Conservation (phyloP, 2,113 vertebrate genomes). For the Rhinichthys klamathensis region DNA sequence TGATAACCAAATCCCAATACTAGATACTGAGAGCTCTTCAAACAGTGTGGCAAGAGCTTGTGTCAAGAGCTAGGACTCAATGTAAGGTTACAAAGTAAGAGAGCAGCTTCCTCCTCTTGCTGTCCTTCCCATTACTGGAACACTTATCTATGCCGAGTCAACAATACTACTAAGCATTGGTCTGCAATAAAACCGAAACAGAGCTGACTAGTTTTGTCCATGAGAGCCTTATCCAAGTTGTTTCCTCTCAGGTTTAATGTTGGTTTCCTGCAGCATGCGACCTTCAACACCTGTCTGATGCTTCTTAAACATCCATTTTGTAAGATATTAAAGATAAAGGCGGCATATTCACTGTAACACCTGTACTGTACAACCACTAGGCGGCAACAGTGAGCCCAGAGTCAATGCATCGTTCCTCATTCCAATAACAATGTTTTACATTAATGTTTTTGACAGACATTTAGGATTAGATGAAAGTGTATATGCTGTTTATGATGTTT, state of each 20-base stretch:
- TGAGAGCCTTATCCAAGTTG: background rate
- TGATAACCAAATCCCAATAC: conserved; percentile 38
- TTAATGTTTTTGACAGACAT: background rate
- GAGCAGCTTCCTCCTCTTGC: background rate
- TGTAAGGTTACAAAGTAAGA: background rate
- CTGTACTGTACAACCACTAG: conserved; percentile 36
- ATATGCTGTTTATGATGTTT: conserved; percentile 15
- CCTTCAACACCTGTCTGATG: background rate
- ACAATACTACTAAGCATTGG: background rate
- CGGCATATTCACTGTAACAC: background rate
- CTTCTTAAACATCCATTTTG: background rate
- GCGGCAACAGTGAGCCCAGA: conserved; percentile 28
- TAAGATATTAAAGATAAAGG: background rate
- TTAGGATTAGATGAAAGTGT: background rate
- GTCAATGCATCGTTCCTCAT: background rate
- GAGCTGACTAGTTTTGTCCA: background rate
- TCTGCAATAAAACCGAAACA: conserved; percentile 2
- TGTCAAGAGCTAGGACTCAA: conserved; percentile 10
- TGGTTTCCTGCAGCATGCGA: background rate
- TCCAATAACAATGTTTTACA: conserved; percentile 2
- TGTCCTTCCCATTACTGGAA: background rate
- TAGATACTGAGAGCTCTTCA: conserved; percentile 8
- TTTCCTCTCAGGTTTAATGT: background rate
- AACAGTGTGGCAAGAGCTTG: conserved; percentile 3
- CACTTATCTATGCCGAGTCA: conserved; percentile 29